phyloP scores from a whole-genome alignment of 2,797 vertebrate species.

The Channallabes apus region DNA sequence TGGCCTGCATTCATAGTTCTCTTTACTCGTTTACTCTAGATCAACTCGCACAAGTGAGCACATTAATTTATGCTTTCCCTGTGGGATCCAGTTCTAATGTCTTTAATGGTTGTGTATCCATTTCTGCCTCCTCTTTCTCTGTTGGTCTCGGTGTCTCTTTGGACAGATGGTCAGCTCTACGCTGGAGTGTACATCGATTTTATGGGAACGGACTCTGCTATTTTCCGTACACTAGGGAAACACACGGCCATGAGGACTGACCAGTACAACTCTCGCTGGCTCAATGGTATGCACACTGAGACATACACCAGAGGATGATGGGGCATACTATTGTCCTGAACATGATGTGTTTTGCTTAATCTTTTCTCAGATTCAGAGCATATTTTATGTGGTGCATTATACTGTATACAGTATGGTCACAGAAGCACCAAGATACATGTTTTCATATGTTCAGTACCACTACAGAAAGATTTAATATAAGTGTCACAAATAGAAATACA shows the following conservation, averaged over 20 bases:
- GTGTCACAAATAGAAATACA: neutral
- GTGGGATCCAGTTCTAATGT: conserved; percentile 30
- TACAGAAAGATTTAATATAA: neutral
- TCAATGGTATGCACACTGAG: conserved; percentile 79
- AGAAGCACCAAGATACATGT: neutral
- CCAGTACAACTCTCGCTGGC: conserved; percentile 99
- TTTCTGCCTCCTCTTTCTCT: conserved; percentile 26
- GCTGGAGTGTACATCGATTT: conserved; percentile 98
- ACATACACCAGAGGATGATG: neutral
- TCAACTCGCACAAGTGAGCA: neutral
- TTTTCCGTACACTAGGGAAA: conserved; percentile 96
- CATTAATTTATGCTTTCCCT: neutral
- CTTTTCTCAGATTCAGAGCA: neutral
- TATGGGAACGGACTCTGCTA: conserved; percentile 98
- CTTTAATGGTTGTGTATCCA: conserved; percentile 28
- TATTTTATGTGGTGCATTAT: neutral
- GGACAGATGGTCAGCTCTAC: conserved; percentile 94
- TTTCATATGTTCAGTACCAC: neutral
- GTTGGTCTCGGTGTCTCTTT: conserved; percentile 30
- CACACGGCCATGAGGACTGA: conserved; percentile 98
- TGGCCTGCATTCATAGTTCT: neutral
- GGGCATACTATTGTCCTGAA: neutral
- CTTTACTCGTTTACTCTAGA: neutral
- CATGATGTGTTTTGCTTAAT: neutral
- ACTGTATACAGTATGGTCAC: neutral